These are phyloP conservation scores for Ctenopoma kingsleyae DNA, from an alignment of 2,797 vertebrate genomes.

Conservation along the genomic window DNA sequence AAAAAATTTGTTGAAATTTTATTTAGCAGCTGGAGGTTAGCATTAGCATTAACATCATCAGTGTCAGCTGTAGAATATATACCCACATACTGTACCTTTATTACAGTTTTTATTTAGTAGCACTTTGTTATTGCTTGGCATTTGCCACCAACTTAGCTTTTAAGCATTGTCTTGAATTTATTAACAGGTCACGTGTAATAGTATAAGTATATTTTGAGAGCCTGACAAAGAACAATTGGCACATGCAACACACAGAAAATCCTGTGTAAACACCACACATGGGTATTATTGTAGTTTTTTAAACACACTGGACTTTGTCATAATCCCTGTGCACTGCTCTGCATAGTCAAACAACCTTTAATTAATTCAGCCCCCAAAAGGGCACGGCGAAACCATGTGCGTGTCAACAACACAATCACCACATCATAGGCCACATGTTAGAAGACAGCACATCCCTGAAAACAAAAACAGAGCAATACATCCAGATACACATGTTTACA, in stretches of 20 bases:
- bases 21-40: too few species aligned
- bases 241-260: constrained; percentile 10
- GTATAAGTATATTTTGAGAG: constrained; percentile 13
- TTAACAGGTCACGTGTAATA: not conserved
- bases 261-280: constrained; percentile 43
- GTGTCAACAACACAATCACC: constrained; percentile 61
- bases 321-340: constrained; percentile 46
- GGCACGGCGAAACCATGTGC: constrained; percentile 39
- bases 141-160: not conserved
- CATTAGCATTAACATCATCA: too few species aligned
- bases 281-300: constrained; percentile 47
- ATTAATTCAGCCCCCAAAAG: constrained; percentile 65
- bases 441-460: constrained; percentile 53
- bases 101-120: not conserved
- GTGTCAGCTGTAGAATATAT: too few species aligned
- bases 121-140: not conserved
- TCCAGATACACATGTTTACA: constrained; percentile 76
- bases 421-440: constrained; percentile 52
- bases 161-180: not conserved
- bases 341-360: constrained; percentile 64
- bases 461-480: constrained; percentile 73
- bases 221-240: constrained; percentile 8
- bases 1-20: too few species aligned
- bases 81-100: too few species aligned
- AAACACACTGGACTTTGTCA: constrained; percentile 41